Percentiles rank a stretch among this genome's conserved stretches.
These are phyloP conservation scores for Galerucella calmariensis DNA, from an alignment of 2,888 invertebrate genomes.

Conservation along the genomic window DNA sequence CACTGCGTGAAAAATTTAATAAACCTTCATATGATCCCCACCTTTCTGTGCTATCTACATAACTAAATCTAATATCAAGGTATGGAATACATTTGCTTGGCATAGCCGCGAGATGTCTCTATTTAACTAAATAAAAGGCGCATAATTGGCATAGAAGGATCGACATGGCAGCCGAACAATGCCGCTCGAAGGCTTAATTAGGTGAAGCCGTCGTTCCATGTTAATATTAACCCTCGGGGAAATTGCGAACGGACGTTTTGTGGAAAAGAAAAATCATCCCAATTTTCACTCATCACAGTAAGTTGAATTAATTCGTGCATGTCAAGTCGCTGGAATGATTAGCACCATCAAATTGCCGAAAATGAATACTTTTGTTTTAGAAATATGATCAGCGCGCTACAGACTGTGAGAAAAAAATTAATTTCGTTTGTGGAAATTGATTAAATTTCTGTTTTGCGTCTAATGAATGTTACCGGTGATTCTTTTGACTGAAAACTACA, in stretches of 20 bases:
- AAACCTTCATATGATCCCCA: neutral
- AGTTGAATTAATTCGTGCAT: conserved; percentile 58
- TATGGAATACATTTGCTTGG: conserved; percentile 6
- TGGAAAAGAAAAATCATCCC: conserved; percentile 58
- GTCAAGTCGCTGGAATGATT: conserved; percentile 47
- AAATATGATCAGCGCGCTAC: neutral
- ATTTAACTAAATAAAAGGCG: conserved; percentile 35
- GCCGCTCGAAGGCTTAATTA: conserved; percentile 57
- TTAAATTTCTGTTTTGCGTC: no score
- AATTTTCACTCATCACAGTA: conserved; percentile 58
- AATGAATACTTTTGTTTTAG: conserved; percentile 2
- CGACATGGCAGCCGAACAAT: conserved; percentile 54
- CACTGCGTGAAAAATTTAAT: neutral
- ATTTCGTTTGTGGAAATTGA: no score
- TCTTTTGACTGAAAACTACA: no score
- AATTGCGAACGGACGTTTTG: conserved; percentile 60
- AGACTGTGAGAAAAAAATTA: no score
- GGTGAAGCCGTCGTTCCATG: conserved; percentile 56
- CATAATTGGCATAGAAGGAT: conserved; percentile 47
- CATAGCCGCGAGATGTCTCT: conserved; percentile 5
- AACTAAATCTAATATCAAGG: neutral
- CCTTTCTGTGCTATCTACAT: neutral
- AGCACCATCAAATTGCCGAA: conserved; percentile 46
- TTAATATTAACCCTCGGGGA: conserved; percentile 59
- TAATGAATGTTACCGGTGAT: no score